Evolutionary conservation across 2,888 invertebrate genomes (phyloP).

Genomic region (Drosophila planitibia): DNA sequence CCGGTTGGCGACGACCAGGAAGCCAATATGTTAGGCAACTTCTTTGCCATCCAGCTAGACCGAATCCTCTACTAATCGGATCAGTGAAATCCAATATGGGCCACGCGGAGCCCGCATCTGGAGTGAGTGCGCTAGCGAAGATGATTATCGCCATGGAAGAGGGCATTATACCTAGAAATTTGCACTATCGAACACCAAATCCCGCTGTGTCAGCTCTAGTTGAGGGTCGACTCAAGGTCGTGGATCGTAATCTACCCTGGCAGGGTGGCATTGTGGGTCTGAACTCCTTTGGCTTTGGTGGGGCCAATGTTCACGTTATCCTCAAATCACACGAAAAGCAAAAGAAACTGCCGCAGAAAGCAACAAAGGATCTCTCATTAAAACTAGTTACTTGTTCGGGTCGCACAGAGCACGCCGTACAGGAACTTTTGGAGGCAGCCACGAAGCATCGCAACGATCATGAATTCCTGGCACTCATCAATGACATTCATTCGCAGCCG

Average conservation of each 20-base stretch:
- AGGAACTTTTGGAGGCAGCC: constrained; percentile 88
- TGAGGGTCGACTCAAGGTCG: constrained; percentile 96
- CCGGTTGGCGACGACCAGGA: constrained; percentile 99
- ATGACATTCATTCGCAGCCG: constrained; percentile 90
- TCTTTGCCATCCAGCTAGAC: constrained; percentile 91
- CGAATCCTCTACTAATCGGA: constrained; percentile 94
- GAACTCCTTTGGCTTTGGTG: constrained; percentile 99
- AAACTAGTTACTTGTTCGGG: constrained; percentile 92
- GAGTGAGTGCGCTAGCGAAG: constrained; percentile 96
- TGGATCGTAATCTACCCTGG: constrained; percentile 93
- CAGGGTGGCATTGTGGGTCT: constrained; percentile 95
- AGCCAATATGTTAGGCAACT: constrained; percentile 95
- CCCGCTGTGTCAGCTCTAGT: constrained; percentile 94
- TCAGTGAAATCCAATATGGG: constrained; percentile 99
- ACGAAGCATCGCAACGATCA: constrained; percentile 88
- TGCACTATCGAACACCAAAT: constrained; percentile 95
- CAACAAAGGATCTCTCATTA: constrained; percentile 17
- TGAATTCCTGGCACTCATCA: constrained; percentile 91
- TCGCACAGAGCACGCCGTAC: constrained; percentile 93
- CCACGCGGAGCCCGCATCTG: constrained; percentile 97
- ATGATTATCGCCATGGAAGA: constrained; percentile 96
- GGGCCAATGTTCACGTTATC: constrained; percentile 96
- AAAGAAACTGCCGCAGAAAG: constrained; percentile 85
- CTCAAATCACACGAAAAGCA: constrained; percentile 91
- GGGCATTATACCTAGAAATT: constrained; percentile 94